Evolutionary conservation across 92 coral and sea anemone genomes (phyloP), one percentile per base, ranked within the genome.

Genomic region (Heteractis magnifica): DNA sequence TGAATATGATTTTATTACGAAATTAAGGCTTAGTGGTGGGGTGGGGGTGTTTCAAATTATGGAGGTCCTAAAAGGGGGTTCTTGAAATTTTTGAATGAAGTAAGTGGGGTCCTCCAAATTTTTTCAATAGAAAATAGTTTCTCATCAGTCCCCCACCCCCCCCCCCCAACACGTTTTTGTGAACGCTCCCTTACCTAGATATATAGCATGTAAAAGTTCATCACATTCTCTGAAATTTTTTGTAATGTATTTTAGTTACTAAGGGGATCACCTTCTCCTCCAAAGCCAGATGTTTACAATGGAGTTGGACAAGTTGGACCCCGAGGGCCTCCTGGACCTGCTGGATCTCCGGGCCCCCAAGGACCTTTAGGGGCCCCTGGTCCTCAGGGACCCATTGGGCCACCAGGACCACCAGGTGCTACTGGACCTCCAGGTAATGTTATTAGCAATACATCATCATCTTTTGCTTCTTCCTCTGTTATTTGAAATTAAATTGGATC

Each of bases 301-400:
- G 78, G 82, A 10, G 9, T 4, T 53, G 93, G 93, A 52, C 75
- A 77, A 10, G 12, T 73, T 19, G 93, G 93, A n/a, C 75, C 75
- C 52, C 81, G 19, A 51, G 93, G 93, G 20, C 80, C 83, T 50
- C 77, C 44, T 53, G 93, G 93, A 21, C 80, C 83, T 23, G 83
- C 91, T 14, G 93, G 53, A 50, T 60, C 86, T 80, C 75, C 41
- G 34, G 51, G 89, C 76, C 64, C 90, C 9, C 92, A 86, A 8
- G 98, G 98, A n/a, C 78, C 84, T 59, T 62, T 74, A 48, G 98
- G 96, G 4, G 68, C 82, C 41, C 75, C 84, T 50, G 93, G 91
- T 74, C 81, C 52, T 6, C 81, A 81, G 10, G 89, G 59, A 9
- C 56, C 86, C 77, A 60, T 18, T 51, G 51, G 89, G 81, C 64